A percentile compares a stretch with the other conserved stretches of the same genome.
Evolutionary conservation across 2,797 vertebrate genomes (phyloP).

Genomic region (Alexandromys oeconomus): DNA sequence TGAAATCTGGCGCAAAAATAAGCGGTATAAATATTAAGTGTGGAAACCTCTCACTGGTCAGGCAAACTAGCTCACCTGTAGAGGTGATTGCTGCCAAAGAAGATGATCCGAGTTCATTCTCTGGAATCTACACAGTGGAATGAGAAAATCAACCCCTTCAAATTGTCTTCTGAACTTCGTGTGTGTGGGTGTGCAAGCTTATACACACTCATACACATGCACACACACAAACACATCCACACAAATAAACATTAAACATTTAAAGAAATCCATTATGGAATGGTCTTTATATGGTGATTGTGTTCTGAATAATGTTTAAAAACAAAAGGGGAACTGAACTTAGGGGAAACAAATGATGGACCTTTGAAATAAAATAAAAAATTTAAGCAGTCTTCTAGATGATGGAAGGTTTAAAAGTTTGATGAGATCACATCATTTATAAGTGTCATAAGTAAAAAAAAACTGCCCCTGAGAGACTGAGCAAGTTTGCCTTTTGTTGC

Average conservation of each 20-base stretch:
- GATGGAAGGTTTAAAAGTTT: constrained; percentile 12
- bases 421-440: constrained; percentile 53
- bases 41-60: not conserved
- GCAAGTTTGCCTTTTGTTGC: not conserved
- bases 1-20: not conserved
- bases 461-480: not conserved
- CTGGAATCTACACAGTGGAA: not conserved
- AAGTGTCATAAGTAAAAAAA: constrained; percentile 19
- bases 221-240: not conserved
- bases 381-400: constrained; percentile 1
- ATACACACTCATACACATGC: not conserved
- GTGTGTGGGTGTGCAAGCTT: too few species aligned
- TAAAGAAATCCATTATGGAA: not conserved
- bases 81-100: not conserved
- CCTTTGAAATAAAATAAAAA: constrained; percentile 61
- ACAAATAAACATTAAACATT: not conserved
- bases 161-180: not conserved
- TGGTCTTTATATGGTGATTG: not conserved
- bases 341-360: not conserved
- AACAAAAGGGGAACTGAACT: constrained; percentile 27
- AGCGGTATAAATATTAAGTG: not conserved
- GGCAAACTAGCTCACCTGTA: not conserved
- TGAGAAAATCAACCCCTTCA: too few species aligned
- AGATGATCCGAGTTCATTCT: not conserved
- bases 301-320: constrained; percentile 56